Evolutionary conservation across 2,113 vertebrate genomes (phyloP).

Genomic region (Panthera uncia): DNA sequence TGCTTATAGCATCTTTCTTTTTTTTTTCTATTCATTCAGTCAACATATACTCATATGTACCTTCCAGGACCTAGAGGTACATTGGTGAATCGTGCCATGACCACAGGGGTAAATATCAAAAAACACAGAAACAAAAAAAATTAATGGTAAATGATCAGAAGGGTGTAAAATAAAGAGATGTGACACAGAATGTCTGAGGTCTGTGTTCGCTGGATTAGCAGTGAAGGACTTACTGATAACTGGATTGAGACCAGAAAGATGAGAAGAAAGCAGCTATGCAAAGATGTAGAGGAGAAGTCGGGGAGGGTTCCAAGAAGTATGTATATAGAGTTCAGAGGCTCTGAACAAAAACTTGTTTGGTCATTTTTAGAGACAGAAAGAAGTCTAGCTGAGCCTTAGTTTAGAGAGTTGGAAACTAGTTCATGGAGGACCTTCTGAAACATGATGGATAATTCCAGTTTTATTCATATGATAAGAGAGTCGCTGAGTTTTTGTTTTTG

Average conservation of each 20-base stretch:
- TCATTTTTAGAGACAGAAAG: background rate
- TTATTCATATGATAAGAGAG: background rate
- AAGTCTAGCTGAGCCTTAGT: background rate
- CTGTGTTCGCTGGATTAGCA: background rate
- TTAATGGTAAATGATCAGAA: background rate
- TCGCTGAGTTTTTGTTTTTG: background rate
- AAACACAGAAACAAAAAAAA: background rate
- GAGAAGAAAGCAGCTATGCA: background rate
- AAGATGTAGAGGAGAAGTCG: background rate
- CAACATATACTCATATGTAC: background rate
- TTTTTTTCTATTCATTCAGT: background rate
- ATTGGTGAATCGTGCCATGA: background rate
- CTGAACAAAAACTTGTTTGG: background rate
- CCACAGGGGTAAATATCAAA: background rate
- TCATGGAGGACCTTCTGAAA: background rate
- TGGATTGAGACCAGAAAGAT: background rate
- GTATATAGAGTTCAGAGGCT: background rate
- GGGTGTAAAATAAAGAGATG: background rate
- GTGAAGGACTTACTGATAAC: background rate
- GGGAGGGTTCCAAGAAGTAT: background rate
- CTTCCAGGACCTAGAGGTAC: background rate
- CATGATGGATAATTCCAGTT: background rate
- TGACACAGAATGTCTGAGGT: background rate
- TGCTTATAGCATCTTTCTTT: background rate
- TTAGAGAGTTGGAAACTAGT: background rate